Conservation (phyloP, 64 coral and sea anemone species). For the Dendrophyllia cribrosa region DNA sequence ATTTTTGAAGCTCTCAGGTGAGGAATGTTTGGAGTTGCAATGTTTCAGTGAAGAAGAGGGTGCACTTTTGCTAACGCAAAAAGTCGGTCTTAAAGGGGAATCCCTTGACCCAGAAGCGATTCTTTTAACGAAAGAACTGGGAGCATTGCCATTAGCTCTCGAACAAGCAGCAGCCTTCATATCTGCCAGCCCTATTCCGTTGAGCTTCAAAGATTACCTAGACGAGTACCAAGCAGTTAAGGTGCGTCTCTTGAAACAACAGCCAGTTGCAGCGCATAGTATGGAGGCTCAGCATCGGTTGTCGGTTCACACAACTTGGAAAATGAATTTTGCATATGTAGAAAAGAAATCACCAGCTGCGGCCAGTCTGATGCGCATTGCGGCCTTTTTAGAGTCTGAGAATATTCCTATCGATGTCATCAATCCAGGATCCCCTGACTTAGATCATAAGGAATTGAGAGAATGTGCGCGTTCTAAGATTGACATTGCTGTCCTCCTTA, state of each 20-base stretch:
- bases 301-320: conserved; percentile 56
- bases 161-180: conserved; percentile 58
- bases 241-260: background rate
- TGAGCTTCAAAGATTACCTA: conserved; percentile 39
- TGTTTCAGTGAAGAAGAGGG: conserved; percentile 48
- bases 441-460: conserved; percentile 32
- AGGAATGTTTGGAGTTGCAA: background rate
- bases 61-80: conserved; percentile 26
- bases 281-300: conserved; percentile 36
- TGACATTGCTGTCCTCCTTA: background rate
- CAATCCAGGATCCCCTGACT: conserved; percentile 40
- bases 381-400: conserved; percentile 51
- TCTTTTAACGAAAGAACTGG: conserved; percentile 22
- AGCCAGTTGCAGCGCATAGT: conserved; percentile 12
- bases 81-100: background rate
- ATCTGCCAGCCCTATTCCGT: conserved; percentile 36
- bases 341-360: conserved; percentile 29
- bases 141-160: conserved; percentile 51
- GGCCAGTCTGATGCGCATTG: conserved; percentile 52
- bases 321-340: conserved; percentile 59
- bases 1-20: background rate
- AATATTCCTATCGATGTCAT: conserved; percentile 48
- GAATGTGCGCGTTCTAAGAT: background rate
- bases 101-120: background rate
- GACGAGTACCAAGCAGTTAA: conserved; percentile 10